Evolutionary conservation across 2,113 vertebrate genomes (phyloP).

Genomic region (Dicrurus megarhynchus): DNA sequence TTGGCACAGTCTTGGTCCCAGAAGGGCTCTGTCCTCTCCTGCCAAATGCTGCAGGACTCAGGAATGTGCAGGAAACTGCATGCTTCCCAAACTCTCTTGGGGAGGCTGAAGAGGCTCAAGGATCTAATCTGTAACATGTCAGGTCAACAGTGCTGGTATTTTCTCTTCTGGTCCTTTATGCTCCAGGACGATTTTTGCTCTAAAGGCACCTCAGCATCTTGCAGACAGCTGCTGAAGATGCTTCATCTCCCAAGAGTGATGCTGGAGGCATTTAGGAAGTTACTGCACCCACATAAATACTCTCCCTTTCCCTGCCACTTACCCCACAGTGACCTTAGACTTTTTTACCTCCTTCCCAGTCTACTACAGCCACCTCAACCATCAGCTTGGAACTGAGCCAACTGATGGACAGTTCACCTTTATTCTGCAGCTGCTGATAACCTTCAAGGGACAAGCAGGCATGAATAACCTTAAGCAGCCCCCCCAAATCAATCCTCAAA

Average conservation of each 20-base stretch:
- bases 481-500: background rate
- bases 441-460: background rate
- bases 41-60: background rate
- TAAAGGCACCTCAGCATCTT: background rate
- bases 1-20: background rate
- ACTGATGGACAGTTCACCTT: background rate
- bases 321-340: accelerated
- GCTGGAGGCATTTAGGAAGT: background rate
- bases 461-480: background rate
- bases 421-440: background rate
- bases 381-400: background rate
- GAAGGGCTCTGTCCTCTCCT: background rate
- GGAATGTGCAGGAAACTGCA: background rate
- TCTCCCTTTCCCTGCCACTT: background rate
- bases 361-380: background rate
- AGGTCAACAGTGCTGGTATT: background rate
- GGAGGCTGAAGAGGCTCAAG: background rate
- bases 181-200: background rate
- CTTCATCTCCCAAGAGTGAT: background rate
- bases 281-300: background rate
- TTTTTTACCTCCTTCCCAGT: background rate
- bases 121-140: background rate
- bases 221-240: background rate
- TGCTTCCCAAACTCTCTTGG: background rate
- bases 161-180: background rate